These are phyloP conservation scores for Orchesella cincta DNA, from an alignment of 1,140 invertebrate species.

Conservation along the genomic window DNA sequence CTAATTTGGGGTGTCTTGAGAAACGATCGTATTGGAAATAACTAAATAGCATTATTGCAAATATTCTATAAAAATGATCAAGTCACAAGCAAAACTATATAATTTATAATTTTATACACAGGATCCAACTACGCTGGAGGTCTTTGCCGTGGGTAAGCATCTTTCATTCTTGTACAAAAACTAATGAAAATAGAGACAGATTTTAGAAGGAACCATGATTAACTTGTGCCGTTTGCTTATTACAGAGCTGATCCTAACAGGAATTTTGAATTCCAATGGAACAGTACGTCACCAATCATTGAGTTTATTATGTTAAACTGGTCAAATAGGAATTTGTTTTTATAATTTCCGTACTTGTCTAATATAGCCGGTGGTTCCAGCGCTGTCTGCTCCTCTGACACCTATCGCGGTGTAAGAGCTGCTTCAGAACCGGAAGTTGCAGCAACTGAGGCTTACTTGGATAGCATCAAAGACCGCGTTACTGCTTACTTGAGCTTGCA, in stretches of 20 bases:
- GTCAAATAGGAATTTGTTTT: neutral
- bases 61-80: no score
- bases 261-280: slow-evolving; percentile 78
- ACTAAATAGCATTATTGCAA: no score
- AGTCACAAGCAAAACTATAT: neutral
- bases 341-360: slow-evolving; percentile 46
- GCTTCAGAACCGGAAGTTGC: slow-evolving; percentile 91
- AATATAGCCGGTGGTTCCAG: slow-evolving; percentile 67
- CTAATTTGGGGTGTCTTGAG: no score
- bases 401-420: slow-evolving; percentile 75
- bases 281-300: slow-evolving; percentile 49
- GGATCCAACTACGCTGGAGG: slow-evolving; percentile 22
- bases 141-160: neutral
- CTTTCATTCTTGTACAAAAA: no score
- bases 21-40: no score
- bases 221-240: no score
- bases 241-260: slow-evolving; percentile 76
- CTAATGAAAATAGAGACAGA: no score
- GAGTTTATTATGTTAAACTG: neutral
- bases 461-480: slow-evolving; percentile 60
- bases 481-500: slow-evolving; percentile 80
- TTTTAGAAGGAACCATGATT: no score
- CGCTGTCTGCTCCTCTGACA: slow-evolving; percentile 64
- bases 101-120: neutral
- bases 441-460: slow-evolving; percentile 63